Evolutionary conservation across 2,888 invertebrate species (phyloP), one percentile per base, ranked within the genome.

Genomic region (Hofmannophila pseudospretella): DNA sequence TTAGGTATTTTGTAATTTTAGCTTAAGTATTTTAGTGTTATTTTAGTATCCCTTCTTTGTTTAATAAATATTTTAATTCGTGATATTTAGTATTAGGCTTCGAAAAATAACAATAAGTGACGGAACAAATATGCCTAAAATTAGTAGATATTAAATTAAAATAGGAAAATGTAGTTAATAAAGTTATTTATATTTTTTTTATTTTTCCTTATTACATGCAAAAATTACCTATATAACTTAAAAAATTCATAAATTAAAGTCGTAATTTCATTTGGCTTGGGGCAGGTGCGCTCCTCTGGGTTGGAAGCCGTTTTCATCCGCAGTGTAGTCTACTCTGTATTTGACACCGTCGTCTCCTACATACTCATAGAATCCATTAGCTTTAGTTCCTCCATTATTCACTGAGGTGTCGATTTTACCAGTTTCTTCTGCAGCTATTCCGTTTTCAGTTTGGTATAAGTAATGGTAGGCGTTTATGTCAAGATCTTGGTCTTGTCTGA

Each of bases 281-380:
- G 85, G 86, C 41, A 88, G 62, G 57, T 90, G 90, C 13, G 87
- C 87, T n/a, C 90, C 89, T 33, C 63, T 67, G 0, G 89, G 82
- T 37, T 77, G 71, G 63, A 87, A 89, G 13, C 90, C 90, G 42
- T 90, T 89, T 57, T 90, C 90, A 51, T 90, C 90, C 25, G 91
- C 90, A 3, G 82, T 80, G 52, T 90, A 91, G 48, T 88, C 87
- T 4, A 90, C 86, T 36, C 88, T 74, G 59, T 90, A 89, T 26
- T 84, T 84, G 1, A 80, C 59, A 37, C 90, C 90, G 55, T 91
- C 89, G 34, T 90, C 90, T 1, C 91, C 92, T 0, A 92, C 89
- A 60, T 91, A 93, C 51, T 91, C 89, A 60, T 89, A 92, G 60
- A 90, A 92, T 2, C 93, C 93, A 38, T 79, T 85, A 1, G 91